phyloP scores from a whole-genome alignment of 1,140 invertebrate species.

The Lepidurus arcticus region DNA sequence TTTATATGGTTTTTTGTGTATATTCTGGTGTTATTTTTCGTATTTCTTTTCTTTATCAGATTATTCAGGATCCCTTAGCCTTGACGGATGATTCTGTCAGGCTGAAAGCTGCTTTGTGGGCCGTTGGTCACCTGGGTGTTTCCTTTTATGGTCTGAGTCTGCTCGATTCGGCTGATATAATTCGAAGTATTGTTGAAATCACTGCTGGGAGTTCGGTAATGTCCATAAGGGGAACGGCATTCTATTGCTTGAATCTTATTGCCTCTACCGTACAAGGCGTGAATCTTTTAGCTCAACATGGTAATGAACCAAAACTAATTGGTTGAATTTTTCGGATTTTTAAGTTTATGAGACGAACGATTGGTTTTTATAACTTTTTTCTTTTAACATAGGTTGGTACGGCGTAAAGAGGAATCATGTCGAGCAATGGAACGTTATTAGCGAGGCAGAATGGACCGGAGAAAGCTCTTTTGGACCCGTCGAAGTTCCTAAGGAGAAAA shows the following conservation, averaged over 20 bases:
- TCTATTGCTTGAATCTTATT: conserved; percentile 77
- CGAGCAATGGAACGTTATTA: conserved; percentile 32
- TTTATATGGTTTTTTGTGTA: neutral
- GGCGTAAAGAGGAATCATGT: conserved; percentile 29
- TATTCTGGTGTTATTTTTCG: neutral
- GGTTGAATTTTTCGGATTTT: conserved; percentile 34
- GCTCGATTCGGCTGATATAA: conserved; percentile 55
- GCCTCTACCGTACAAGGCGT: conserved; percentile 74
- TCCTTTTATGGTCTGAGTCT: conserved; percentile 65
- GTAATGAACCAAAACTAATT: conserved; percentile 43
- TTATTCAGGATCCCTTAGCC: neutral
- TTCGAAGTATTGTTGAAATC: conserved; percentile 59
- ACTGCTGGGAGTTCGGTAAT: conserved; percentile 74
- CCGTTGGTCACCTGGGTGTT: conserved; percentile 72
- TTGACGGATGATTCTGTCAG: conserved; percentile 11
- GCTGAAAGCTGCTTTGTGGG: conserved; percentile 81
- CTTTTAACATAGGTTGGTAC: conserved; percentile 31
- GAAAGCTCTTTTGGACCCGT: neutral
- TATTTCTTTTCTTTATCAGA: neutral
- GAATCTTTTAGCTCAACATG: conserved; percentile 62
- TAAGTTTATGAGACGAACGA: neutral
- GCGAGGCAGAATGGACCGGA: conserved; percentile 33
- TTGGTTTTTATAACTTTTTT: neutral
- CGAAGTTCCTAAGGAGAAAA: neutral
- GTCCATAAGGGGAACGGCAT: conserved; percentile 78